These are phyloP conservation scores for Picus viridis DNA, from an alignment of 2,797 vertebrate genomes.

Conservation along the genomic window DNA sequence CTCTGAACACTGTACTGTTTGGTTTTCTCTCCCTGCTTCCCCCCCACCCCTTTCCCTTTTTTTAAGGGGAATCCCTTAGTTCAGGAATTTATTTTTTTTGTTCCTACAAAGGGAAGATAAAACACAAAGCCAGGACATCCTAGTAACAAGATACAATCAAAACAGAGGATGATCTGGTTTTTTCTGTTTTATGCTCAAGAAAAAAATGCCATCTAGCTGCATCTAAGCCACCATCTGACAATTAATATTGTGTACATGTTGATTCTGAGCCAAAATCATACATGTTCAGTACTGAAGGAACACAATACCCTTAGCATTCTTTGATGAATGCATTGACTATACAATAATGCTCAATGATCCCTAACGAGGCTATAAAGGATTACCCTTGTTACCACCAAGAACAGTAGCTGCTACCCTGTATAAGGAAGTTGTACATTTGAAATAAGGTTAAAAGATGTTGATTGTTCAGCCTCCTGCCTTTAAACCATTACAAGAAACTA, in stretches of 20 bases:
- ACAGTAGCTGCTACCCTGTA: neutral
- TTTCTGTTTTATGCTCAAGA: neutral
- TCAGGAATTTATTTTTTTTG: neutral
- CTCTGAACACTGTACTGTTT: neutral
- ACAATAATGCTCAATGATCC: neutral
- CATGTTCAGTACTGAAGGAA: neutral
- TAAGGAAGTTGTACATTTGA: neutral
- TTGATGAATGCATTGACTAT: neutral
- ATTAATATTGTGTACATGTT: neutral
- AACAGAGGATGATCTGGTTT: neutral
- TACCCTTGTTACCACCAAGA: neutral
- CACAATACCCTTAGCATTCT: neutral
- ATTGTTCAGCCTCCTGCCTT: neutral
- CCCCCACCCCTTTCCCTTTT: too few species aligned
- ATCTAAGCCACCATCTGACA: neutral
- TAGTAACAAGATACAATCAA: neutral
- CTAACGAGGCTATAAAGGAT: neutral
- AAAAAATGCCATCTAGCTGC: neutral
- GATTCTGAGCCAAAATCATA: neutral
- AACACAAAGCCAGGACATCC: neutral
- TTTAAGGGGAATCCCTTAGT: too few species aligned
- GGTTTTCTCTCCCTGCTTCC: too few species aligned
- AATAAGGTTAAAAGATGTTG: neutral
- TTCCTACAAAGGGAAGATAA: neutral
- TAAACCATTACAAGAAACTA: neutral